phyloP scores from a whole-genome alignment of 2,113 vertebrate species.

The Nettapus auritus region DNA sequence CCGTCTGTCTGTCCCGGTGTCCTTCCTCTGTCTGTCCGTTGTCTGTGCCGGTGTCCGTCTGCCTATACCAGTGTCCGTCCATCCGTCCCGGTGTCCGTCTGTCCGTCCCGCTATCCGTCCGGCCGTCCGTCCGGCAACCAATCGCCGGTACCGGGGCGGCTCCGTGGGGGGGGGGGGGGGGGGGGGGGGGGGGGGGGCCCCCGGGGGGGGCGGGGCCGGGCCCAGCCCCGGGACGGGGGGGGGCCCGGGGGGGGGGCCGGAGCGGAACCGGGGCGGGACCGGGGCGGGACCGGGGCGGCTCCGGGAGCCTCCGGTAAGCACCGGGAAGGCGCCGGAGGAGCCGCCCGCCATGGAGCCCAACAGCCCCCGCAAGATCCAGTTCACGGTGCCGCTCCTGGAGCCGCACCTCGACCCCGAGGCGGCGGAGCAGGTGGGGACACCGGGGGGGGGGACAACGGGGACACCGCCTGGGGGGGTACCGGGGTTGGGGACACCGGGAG shows the following conservation, averaged over 20 bases:
- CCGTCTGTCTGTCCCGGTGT: not conserved
- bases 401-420: constrained; percentile 92
- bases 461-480: no score
- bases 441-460: not conserved
- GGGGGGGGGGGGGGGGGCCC: no score
- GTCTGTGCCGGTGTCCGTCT: not conserved
- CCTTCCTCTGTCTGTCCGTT: no score
- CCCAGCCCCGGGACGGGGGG: not conserved
- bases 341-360: constrained; percentile 83
- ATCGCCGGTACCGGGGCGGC: not conserved
- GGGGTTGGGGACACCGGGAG: no score
- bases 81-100: no score
- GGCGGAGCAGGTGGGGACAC: constrained; percentile 85
- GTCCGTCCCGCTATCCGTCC: not conserved
- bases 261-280: not conserved
- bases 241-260: not conserved
- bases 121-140: not conserved
- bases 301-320: not conserved
- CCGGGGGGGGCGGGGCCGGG: not conserved
- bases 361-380: constrained; percentile 92
- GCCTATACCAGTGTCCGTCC: no score
- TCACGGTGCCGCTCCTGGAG: constrained; percentile 90
- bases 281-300: not conserved
- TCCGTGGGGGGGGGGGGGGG: no score
- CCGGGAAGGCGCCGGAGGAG: not conserved